Evolutionary conservation across 2,888 invertebrate genomes (phyloP).

Genomic region (Melanargia galathea): DNA sequence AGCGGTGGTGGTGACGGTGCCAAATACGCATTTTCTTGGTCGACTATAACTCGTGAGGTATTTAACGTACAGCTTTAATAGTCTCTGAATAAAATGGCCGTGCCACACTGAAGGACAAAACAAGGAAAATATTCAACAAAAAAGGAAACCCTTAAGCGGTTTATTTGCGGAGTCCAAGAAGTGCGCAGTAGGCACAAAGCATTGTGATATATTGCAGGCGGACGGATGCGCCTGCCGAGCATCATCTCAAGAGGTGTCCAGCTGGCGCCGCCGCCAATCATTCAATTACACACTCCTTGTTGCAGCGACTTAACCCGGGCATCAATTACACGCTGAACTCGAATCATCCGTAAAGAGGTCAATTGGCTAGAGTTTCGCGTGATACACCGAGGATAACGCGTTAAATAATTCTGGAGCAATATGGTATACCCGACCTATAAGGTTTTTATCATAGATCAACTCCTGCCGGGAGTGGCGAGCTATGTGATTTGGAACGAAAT

Average conservation of each 20-base stretch:
- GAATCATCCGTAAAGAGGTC: constrained; percentile 44
- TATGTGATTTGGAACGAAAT: no score
- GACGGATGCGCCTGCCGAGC: constrained; percentile 62
- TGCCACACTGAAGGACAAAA: not conserved
- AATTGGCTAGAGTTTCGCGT: constrained; percentile 30
- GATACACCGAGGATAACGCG: constrained; percentile 19
- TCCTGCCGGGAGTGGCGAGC: no score
- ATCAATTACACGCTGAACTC: constrained; percentile 60
- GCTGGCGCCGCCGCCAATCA: constrained; percentile 73
- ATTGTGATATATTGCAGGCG: constrained; percentile 58
- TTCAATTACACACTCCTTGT: constrained; percentile 64
- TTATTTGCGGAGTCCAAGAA: constrained; percentile 9
- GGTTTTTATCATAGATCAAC: no score
- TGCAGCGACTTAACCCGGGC: constrained; percentile 47
- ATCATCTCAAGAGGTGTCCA: constrained; percentile 69
- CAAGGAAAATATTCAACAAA: not conserved
- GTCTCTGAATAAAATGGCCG: no score
- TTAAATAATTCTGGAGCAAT: constrained; percentile 1
- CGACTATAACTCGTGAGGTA: no score
- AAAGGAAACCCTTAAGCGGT: not conserved
- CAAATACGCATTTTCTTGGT: no score
- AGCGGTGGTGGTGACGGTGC: no score
- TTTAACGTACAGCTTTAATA: no score
- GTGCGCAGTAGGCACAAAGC: constrained; percentile 43
- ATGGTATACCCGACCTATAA: no score